Conservation (phyloP, 1,140 invertebrate genomes). For the Microplitis demolitor region DNA sequence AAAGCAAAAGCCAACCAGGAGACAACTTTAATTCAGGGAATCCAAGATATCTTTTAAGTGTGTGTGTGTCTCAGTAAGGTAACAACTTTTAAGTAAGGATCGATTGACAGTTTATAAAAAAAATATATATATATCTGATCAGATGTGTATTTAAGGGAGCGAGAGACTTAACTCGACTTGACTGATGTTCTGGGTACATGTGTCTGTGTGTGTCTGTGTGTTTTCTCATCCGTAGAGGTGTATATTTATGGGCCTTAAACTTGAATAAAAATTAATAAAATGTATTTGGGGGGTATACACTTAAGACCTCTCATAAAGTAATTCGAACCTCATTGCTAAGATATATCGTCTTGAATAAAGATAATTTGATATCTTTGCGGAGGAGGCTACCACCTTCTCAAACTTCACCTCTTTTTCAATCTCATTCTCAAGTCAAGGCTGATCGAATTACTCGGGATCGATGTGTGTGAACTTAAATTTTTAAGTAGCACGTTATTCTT, state of each 20-base stretch:
- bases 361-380: constrained; percentile 46
- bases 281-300: background rate
- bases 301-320: background rate
- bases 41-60: background rate
- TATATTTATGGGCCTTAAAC: too few species aligned
- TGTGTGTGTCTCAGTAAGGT: background rate
- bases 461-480: constrained; percentile 12
- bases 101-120: background rate
- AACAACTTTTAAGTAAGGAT: background rate
- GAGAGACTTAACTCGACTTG: too few species aligned
- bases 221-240: too few species aligned
- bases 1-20: background rate
- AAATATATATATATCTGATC: background rate
- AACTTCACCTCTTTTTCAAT: background rate
- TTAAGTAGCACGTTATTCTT: background rate
- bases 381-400: constrained; percentile 29
- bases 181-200: too few species aligned
- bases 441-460: constrained; percentile 31
- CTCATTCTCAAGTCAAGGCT: constrained; percentile 24
- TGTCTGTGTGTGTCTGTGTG: too few species aligned
- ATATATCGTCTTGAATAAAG: constrained; percentile 39
- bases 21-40: background rate
- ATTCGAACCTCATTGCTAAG: constrained; percentile 1
- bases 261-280: too few species aligned
- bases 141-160: too few species aligned